Evolutionary conservation across 2,113 vertebrate species (phyloP).

Genomic region (Malurus melanocephalus): DNA sequence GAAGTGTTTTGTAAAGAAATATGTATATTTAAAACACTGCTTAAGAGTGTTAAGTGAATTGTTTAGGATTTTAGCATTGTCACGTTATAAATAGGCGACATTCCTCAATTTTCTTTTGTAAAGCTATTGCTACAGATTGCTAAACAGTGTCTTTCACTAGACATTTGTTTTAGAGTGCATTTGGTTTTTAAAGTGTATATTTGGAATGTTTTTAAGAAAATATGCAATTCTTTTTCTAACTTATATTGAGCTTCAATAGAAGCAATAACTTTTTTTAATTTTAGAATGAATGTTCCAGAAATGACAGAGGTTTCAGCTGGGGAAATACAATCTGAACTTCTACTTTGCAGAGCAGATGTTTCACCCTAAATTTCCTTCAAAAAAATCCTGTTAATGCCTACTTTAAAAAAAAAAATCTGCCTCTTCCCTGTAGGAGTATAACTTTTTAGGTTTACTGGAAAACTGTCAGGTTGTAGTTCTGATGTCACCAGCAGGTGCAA

Average conservation of each 20-base stretch:
- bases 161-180: slow-evolving; percentile 35
- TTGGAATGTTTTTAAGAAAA: slow-evolving; percentile 59
- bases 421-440: slow-evolving; percentile 11
- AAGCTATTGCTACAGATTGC: slow-evolving; percentile 38
- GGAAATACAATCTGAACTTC: slow-evolving; percentile 9
- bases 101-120: slow-evolving; percentile 40
- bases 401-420: background rate
- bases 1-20: slow-evolving; percentile 61
- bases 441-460: slow-evolving; percentile 21
- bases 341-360: slow-evolving; percentile 29
- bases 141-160: slow-evolving; percentile 40
- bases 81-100: slow-evolving; percentile 36
- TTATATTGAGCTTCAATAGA: slow-evolving; percentile 47
- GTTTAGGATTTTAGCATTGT: slow-evolving; percentile 49
- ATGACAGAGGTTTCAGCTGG: slow-evolving; percentile 31
- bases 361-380: background rate
- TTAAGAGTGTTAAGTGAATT: slow-evolving; percentile 31
- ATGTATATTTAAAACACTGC: slow-evolving; percentile 43
- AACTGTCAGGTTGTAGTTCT: slow-evolving; percentile 46
- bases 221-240: slow-evolving; percentile 65
- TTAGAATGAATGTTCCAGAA: slow-evolving; percentile 48
- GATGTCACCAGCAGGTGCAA: slow-evolving; percentile 56
- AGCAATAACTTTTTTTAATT: slow-evolving; percentile 53
- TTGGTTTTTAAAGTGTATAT: slow-evolving; percentile 50
- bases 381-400: slow-evolving; percentile 7